A percentile compares a stretch with the other conserved stretches of the same genome.
Conservation (phyloP, 2,888 invertebrate genomes). For the Phaonia tiefii region DNA sequence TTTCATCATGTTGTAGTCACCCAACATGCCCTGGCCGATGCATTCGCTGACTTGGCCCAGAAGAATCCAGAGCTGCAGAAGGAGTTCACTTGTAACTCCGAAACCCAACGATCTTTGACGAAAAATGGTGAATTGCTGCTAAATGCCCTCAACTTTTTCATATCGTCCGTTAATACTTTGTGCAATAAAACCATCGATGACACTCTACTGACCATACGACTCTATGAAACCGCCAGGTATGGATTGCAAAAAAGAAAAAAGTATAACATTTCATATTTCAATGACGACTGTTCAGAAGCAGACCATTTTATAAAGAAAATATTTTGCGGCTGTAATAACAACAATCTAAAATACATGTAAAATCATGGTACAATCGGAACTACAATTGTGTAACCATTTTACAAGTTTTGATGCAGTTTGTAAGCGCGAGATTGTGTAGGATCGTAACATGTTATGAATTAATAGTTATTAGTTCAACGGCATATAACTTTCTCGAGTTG, state of each 20-base stretch:
- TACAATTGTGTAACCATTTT: no score
- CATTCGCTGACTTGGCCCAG: conserved; percentile 96
- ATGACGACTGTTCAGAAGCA: no score
- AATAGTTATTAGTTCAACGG: no score
- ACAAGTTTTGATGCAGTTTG: no score
- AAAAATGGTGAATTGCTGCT: conserved; percentile 96
- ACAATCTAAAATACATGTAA: no score
- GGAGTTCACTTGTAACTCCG: conserved; percentile 96
- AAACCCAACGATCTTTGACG: conserved; percentile 95
- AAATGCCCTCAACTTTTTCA: conserved; percentile 97
- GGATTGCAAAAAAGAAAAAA: no score
- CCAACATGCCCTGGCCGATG: conserved; percentile 93
- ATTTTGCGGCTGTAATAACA: no score
- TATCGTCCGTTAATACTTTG: conserved; percentile 96
- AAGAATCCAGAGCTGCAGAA: conserved; percentile 97
- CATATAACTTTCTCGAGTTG: no score
- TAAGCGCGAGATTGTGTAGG: no score
- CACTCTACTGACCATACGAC: conserved; percentile 85
- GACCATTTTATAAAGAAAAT: no score
- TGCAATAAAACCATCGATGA: conserved; percentile 99
- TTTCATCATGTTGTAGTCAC: conserved; percentile 93
- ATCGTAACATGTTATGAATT: no score
- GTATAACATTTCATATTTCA: conserved; percentile 25
- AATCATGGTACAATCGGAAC: no score
- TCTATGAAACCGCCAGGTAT: conserved; percentile 84